Percentiles rank a stretch among this genome's conserved stretches.
phyloP scores from a whole-genome alignment of 2,113 vertebrate species.

The Mustela nigripes region DNA sequence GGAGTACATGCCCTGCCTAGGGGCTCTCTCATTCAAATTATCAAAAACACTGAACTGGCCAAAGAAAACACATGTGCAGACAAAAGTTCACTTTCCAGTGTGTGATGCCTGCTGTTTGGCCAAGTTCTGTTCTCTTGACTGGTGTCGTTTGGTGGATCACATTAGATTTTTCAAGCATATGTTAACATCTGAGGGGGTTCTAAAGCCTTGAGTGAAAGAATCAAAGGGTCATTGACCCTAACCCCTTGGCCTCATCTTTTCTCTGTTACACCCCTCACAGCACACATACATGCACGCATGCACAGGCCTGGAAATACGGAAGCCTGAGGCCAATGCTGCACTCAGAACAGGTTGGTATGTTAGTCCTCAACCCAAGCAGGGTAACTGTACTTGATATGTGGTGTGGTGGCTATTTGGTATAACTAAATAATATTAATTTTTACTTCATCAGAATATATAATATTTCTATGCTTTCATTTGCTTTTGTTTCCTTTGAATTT shows the following conservation, averaged over 20 bases:
- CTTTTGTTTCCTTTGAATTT: constrained; percentile 35
- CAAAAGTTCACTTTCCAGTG: neutral
- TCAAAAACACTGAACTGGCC: neutral
- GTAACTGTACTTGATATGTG: neutral
- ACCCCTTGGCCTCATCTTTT: neutral
- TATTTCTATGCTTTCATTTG: neutral
- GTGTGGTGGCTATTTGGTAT: neutral
- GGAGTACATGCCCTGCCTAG: neutral
- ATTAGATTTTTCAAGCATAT: neutral
- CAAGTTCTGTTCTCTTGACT: neutral
- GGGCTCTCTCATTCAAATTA: neutral
- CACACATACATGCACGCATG: rapidly evolving
- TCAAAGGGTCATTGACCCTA: neutral
- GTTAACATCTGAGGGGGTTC: neutral
- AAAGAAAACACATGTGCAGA: neutral
- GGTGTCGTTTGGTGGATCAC: neutral
- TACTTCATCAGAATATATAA: neutral
- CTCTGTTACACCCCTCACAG: neutral
- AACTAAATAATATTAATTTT: neutral
- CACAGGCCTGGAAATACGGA: neutral
- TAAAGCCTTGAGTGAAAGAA: neutral
- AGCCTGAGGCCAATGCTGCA: neutral
- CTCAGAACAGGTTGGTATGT: neutral
- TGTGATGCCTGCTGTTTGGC: neutral
- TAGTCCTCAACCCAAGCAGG: neutral